Evolutionary conservation across 1,140 invertebrate species (phyloP).

Genomic region (Piezodorus guildinii): DNA sequence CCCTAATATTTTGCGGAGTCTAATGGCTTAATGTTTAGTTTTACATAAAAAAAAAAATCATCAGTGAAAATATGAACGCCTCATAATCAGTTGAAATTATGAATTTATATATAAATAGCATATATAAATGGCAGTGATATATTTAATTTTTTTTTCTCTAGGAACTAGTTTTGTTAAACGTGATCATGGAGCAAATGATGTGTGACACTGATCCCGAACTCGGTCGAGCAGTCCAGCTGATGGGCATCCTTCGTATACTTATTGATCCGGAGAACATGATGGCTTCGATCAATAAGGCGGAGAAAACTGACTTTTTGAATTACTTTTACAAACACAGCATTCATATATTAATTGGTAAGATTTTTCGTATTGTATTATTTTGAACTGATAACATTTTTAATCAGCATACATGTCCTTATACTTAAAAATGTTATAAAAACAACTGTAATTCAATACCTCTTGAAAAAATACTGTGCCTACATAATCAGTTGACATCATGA

Average conservation of each 20-base stretch:
- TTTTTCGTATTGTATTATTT: not conserved
- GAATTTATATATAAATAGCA: too few species aligned
- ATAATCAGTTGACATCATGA: too few species aligned
- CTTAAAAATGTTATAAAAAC: too few species aligned
- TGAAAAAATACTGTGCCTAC: too few species aligned
- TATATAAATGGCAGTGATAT: not conserved
- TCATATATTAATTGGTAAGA: constrained; percentile 77
- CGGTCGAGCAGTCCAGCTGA: constrained; percentile 90
- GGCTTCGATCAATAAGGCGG: constrained; percentile 82
- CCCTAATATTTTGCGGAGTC: too few species aligned
- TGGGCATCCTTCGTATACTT: constrained; percentile 82
- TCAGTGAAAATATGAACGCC: not conserved
- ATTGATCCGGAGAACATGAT: constrained; percentile 99
- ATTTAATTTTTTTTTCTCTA: constrained; percentile 32
- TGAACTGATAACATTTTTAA: too few species aligned
- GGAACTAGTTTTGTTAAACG: constrained; percentile 91
- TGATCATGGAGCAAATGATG: constrained; percentile 95
- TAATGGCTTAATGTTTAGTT: too few species aligned
- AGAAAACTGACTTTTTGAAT: constrained; percentile 95
- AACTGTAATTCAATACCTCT: too few species aligned
- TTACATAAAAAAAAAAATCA: too few species aligned
- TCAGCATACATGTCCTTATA: too few species aligned
- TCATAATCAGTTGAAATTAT: not conserved
- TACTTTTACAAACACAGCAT: constrained; percentile 99
- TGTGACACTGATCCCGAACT: constrained; percentile 77